Conservation (phyloP, 2,113 vertebrate genomes). For the Chinchilla lanigera region DNA sequence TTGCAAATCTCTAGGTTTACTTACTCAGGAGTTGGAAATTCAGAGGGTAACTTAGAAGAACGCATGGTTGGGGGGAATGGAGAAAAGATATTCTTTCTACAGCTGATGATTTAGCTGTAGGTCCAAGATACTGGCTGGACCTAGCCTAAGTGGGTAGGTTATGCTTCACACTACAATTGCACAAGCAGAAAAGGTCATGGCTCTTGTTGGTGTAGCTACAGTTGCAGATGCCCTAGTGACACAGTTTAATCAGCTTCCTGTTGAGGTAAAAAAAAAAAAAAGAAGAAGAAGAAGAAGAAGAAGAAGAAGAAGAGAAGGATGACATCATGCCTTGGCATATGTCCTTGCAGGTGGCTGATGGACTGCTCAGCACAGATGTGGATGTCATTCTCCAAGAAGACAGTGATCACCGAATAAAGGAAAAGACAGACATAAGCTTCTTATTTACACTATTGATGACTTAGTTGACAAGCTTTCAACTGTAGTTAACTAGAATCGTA, state of each 20-base stretch:
- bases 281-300: slow-evolving; percentile 86
- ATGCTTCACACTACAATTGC: slow-evolving; percentile 96
- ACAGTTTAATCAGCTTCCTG: slow-evolving; percentile 90
- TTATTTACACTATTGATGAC: slow-evolving; percentile 96
- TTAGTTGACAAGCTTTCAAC: slow-evolving; percentile 96
- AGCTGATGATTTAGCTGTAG: slow-evolving; percentile 94
- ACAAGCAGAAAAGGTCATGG: slow-evolving; percentile 92
- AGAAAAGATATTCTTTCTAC: slow-evolving; percentile 96
- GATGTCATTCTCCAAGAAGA: slow-evolving; percentile 94
- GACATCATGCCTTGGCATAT: slow-evolving; percentile 93
- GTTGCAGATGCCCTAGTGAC: slow-evolving; percentile 92
- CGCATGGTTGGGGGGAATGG: slow-evolving; percentile 95
- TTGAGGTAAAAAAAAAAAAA: slow-evolving; percentile 87
- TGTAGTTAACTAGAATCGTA: slow-evolving; percentile 53
- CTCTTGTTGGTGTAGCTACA: slow-evolving; percentile 93
- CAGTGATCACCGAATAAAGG: slow-evolving; percentile 94
- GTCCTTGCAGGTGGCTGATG: slow-evolving; percentile 93
- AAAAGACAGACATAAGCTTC: slow-evolving; percentile 96
- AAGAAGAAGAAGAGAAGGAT: slow-evolving; percentile 86
- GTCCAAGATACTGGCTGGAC: slow-evolving; percentile 96
- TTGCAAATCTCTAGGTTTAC: slow-evolving; percentile 97
- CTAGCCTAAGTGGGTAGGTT: slow-evolving; percentile 96
- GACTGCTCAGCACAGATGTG: slow-evolving; percentile 91
- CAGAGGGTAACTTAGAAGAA: slow-evolving; percentile 91
- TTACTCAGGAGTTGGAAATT: slow-evolving; percentile 95